Base-by-base conservation (phyloP, 2,888 invertebrate species). In the Hipparchia semele region DNA sequence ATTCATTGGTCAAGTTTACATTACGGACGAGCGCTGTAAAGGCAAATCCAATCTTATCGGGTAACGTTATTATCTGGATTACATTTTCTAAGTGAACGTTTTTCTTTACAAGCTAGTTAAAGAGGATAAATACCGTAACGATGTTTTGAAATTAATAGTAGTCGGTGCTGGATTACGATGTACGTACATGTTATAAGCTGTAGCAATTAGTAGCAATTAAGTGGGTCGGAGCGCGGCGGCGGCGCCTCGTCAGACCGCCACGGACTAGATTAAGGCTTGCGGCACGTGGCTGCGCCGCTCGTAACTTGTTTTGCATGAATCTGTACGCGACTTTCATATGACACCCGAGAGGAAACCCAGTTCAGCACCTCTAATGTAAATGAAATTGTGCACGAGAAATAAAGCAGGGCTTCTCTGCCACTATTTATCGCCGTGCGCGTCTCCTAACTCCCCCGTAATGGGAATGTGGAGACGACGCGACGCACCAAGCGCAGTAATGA, bases 361-460 rank as follows among this genome's bases (percentile, higher is more conserved):
- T 84, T 90, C 90, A 89, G 86, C 90, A 91, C 90, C 90, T 91
- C 86, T 91, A 90, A 92, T 92, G 92, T 93, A 92, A 92, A 92
- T 91, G 88, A 92, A 93, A 93, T 92, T 93, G 90, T 91, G 90
- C 87, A 88, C 91, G 90, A 90, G 88, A 90, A 91, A 92, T 91
- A 91, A 91, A 92, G 90, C 92, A 89, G 85, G 85, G 86, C 86
- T 89, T 82, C 89, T 89, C 81, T 87, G 85, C 89, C 87, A 87
- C 86, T 91, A 92, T 93, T 93, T 94, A 93, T 92, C 88, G 91
- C 84, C 84, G 84, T 85, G 82, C 87, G 88, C 87, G 90, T 89
- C 91, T 90, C 90, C 86, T 92, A 91, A 91, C 92, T 92, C 88
- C 87, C 80, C 81, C 81, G 90, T 92, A 92, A 92, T 91, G 91